These are phyloP conservation scores for Peromyscus aztecus DNA, from an alignment of 2,797 vertebrate genomes.

Conservation along the genomic window DNA sequence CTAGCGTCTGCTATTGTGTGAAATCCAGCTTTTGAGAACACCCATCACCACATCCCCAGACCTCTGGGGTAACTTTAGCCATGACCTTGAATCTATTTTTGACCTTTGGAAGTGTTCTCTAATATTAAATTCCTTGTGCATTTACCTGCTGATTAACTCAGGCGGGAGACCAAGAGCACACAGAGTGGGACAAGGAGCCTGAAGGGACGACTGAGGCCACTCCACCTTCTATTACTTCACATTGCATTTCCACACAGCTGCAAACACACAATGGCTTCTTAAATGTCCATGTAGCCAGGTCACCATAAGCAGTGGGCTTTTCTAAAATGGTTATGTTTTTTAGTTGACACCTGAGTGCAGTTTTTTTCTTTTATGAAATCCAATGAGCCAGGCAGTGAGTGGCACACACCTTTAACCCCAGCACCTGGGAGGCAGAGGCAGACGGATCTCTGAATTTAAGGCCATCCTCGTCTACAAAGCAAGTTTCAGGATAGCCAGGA, in stretches of 20 bases:
- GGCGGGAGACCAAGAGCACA: neutral
- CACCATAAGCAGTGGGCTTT: neutral
- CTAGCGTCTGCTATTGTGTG: neutral
- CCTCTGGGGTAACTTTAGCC: neutral
- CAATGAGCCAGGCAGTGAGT: neutral
- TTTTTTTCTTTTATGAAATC: constrained; percentile 66
- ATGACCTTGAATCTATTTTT: neutral
- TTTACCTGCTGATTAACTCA: neutral
- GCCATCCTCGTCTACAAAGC: no score
- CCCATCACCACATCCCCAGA: neutral
- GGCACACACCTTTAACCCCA: no score
- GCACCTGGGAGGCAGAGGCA: no score
- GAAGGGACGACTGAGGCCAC: neutral
- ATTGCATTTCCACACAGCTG: neutral
- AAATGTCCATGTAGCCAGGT: neutral
- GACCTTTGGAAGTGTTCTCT: constrained; percentile 46
- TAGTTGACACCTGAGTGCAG: neutral
- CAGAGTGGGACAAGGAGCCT: neutral
- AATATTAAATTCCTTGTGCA: constrained; percentile 45
- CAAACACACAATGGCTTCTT: neutral
- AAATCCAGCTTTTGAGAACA: constrained; percentile 34
- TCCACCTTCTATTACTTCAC: neutral
- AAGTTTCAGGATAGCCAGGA: no score
- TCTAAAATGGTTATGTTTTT: neutral
- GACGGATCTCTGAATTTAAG: no score